These are phyloP conservation scores for Hystrix cristata DNA, from an alignment of 2,113 vertebrate species.

Conservation along the genomic window DNA sequence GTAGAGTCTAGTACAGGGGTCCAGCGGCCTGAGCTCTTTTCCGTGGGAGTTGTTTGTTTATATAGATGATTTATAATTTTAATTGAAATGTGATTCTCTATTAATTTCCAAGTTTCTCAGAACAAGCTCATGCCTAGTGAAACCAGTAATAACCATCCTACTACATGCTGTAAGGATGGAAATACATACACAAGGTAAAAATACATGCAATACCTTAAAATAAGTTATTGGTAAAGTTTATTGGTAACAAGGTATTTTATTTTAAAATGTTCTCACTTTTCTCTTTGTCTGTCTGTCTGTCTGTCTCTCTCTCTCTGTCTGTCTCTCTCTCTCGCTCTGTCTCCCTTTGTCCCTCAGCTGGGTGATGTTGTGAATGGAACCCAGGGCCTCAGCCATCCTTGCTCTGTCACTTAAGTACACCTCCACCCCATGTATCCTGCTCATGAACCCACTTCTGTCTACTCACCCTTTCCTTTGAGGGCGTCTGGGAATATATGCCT, in stretches of 20 bases:
- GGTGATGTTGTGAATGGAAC: not conserved
- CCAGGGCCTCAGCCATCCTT: not conserved
- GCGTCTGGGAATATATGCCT: no score
- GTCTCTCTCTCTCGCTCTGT: no score
- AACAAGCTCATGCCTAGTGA: not conserved
- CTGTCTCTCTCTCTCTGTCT: no score
- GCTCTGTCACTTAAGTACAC: no score
- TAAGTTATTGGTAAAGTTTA: not conserved
- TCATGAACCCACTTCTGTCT: not conserved
- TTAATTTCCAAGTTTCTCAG: slow-evolving; percentile 18
- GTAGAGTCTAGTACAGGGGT: not conserved
- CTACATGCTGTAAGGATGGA: not conserved
- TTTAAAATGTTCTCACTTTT: slow-evolving; percentile 29
- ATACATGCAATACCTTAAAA: not conserved
- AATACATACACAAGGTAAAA: slow-evolving; percentile 13
- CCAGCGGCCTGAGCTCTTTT: not conserved
- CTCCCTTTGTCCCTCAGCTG: no score
- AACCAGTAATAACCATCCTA: not conserved
- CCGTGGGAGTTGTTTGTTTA: not conserved
- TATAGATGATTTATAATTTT: not conserved
- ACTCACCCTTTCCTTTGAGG: not conserved
- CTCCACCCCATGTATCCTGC: not conserved
- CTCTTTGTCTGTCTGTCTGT: no score
- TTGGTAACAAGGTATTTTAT: not conserved
- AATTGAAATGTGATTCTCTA: slow-evolving; percentile 5